These are phyloP conservation scores for Schizaphis graminum DNA, from an alignment of 2,888 invertebrate genomes.

Conservation along the genomic window DNA sequence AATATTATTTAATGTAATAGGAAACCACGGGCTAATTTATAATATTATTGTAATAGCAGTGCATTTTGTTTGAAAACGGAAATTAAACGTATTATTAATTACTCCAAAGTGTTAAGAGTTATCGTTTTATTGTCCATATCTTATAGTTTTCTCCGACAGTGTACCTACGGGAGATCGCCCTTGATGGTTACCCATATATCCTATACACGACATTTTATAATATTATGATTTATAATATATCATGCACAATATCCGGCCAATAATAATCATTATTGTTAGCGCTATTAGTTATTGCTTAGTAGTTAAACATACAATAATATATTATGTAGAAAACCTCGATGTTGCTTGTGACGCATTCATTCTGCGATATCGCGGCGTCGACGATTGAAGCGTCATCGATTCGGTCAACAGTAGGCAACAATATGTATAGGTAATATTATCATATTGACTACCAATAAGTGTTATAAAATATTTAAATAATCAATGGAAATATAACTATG, in stretches of 20 bases:
- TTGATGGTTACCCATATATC: constrained; percentile 23
- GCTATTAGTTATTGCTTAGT: background rate
- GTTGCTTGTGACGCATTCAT: constrained; percentile 11
- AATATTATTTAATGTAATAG: background rate
- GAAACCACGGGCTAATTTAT: background rate
- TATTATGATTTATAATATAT: background rate
- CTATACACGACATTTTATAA: background rate
- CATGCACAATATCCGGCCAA: background rate
- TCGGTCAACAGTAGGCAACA: background rate
- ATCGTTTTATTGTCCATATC: constrained; percentile 9
- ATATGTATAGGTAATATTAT: background rate
- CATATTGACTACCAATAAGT: background rate
- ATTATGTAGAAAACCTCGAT: background rate
- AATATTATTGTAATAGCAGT: background rate
- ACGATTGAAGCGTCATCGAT: background rate
- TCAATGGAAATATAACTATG: background rate
- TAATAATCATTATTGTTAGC: background rate
- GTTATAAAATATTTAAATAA: background rate
- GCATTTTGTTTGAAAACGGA: constrained; percentile 27
- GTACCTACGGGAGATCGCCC: constrained; percentile 44
- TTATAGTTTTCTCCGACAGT: background rate
- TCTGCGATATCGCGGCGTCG: background rate
- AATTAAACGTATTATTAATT: constrained; percentile 40
- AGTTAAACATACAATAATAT: background rate
- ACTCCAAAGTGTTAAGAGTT: background rate